These are phyloP conservation scores for Pterostichus madidus DNA, from an alignment of 2,888 invertebrate genomes.

Conservation along the genomic window DNA sequence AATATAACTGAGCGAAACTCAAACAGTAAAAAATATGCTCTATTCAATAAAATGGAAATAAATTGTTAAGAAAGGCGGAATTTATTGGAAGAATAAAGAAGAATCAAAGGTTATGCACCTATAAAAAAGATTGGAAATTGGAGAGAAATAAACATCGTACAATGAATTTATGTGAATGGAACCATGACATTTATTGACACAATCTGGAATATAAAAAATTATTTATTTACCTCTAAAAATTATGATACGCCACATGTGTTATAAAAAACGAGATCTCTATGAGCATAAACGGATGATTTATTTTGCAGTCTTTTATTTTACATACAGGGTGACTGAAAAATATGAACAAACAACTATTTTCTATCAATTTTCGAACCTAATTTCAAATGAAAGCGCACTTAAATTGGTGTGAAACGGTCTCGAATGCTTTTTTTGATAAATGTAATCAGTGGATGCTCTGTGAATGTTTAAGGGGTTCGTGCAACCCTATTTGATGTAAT, in stretches of 20 bases:
- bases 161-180: slow-evolving; percentile 7
- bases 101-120: slow-evolving; percentile 4
- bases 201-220: slow-evolving; percentile 15
- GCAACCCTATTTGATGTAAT: too few relatives aligned
- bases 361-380: too few relatives aligned
- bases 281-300: too few relatives aligned
- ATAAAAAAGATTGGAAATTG: slow-evolving; percentile 7
- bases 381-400: too few relatives aligned
- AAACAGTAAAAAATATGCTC: slow-evolving; percentile 1
- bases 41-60: slow-evolving; percentile 23
- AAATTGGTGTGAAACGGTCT: too few relatives aligned
- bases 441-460: too few relatives aligned
- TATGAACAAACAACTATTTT: too few relatives aligned
- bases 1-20: not conserved
- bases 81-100: slow-evolving; percentile 19
- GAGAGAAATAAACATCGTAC: not conserved
- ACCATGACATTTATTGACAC: not conserved
- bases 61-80: not conserved
- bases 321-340: too few relatives aligned
- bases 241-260: not conserved
- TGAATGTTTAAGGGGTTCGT: too few relatives aligned
- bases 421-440: too few relatives aligned
- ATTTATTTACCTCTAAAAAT: slow-evolving; percentile 12
- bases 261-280: too few relatives aligned
- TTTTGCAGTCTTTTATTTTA: not conserved